Base-by-base conservation (phyloP, 1,140 invertebrate species). In the Drosophila navojoa region DNA sequence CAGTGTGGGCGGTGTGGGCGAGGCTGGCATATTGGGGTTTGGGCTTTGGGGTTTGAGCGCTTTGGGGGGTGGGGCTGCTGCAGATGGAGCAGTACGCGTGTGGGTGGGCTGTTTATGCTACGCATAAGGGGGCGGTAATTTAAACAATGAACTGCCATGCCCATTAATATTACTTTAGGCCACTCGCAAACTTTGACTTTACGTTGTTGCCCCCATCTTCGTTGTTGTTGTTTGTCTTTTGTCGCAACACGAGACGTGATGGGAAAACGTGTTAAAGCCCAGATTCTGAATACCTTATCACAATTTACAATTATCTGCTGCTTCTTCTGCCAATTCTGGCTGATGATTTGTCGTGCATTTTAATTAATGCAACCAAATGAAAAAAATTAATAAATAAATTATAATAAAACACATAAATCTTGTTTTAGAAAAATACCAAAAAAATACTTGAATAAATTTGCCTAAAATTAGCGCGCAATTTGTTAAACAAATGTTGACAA, bases 121-220 rank as follows among this genome's bases (percentile, higher is more conserved):
- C n/a, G 9, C 13, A 25, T 19, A 13, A 11, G 42, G 4, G 27
- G 7, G 19, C 7, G 63, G 70, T 77, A 81, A 81, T 85, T 87
- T 85, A 85, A 85, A 86, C 81, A 85, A 87, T 85, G 75, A 86
- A 85, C 81, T 85, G 81, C 81, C 81, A 87, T 71, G 60, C 75
- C 78, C 81, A 86, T 85, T 86, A 86, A 85, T 85, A 85, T 85
- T 86, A 86, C 81, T 86, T 86, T 71, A 69, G 81, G 74, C 70
- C 75, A 84, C 69, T 85, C 73, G 58, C 81, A 78, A 73, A 87
- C 81, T 85, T 86, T 86, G 81, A 78, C 68, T 79, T 77, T 57
- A 45, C 32, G 42, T 57, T 22, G 19, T 22, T 22, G 19, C 19
- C 19, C 19, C 19, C 19, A 22, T 59, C 16, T 44, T 64, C 5